These are phyloP conservation scores for Poicephalus gulielmi DNA, from an alignment of 2,113 vertebrate species.

Conservation along the genomic window DNA sequence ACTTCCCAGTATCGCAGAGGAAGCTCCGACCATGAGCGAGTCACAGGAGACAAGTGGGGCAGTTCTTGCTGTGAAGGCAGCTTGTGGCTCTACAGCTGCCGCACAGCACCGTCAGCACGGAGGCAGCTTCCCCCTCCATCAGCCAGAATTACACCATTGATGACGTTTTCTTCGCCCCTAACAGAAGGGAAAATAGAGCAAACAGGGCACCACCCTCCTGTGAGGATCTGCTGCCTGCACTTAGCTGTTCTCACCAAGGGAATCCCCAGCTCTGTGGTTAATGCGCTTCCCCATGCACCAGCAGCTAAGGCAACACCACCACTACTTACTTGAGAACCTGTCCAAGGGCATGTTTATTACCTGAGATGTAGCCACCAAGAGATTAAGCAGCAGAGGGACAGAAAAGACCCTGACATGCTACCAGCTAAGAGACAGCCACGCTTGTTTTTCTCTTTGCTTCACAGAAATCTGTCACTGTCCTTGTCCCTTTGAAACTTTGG, in stretches of 20 bases:
- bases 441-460: background rate
- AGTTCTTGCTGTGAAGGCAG: background rate
- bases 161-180: background rate
- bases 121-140: background rate
- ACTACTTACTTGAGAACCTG: background rate
- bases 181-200: background rate
- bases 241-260: background rate
- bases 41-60: fast-evolving
- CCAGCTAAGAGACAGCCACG: background rate
- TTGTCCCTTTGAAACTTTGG: fast-evolving
- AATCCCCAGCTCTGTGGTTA: background rate
- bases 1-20: background rate
- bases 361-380: background rate
- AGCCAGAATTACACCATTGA: background rate
- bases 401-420: background rate
- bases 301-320: background rate
- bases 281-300: background rate
- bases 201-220: background rate
- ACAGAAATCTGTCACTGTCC: background rate
- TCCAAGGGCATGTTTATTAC: background rate
- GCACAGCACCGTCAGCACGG: background rate
- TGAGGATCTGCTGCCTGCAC: background rate
- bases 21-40: background rate
- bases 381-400: background rate
- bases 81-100: background rate